A percentile compares a stretch with the other conserved stretches of the same genome.
phyloP scores from a whole-genome alignment of 1,140 invertebrate species.

The Meteorus sp. region DNA sequence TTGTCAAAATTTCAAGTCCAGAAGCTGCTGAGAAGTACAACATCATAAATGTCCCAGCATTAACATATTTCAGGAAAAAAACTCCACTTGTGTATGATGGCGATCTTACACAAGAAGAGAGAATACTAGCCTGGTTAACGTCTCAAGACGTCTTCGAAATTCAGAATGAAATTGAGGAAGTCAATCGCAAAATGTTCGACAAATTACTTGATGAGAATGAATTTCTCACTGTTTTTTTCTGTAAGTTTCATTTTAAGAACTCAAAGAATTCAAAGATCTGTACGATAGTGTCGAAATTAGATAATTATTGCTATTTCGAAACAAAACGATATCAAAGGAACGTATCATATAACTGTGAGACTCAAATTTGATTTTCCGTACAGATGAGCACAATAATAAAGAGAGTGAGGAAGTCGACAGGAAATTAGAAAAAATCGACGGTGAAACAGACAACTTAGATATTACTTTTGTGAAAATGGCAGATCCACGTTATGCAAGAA shows the following conservation, averaged over 20 bases:
- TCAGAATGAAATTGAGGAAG: constrained; percentile 95
- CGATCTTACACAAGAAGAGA: constrained; percentile 85
- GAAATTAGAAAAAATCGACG: constrained; percentile 89
- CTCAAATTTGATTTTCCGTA: too few species aligned
- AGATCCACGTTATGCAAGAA: constrained; percentile 86
- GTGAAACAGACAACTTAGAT: constrained; percentile 90
- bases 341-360: too few species aligned
- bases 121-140: constrained; percentile 85
- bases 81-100: constrained; percentile 87
- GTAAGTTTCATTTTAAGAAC: constrained; percentile 64
- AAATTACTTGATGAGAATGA: constrained; percentile 93
- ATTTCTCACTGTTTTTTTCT: constrained; percentile 93
- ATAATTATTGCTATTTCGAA: too few species aligned
- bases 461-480: constrained; percentile 95
- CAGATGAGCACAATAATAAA: constrained; percentile 77
- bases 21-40: constrained; percentile 82
- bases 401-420: constrained; percentile 80
- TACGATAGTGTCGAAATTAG: background rate
- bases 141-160: constrained; percentile 94
- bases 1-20: constrained; percentile 88
- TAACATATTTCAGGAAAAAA: constrained; percentile 89
- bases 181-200: constrained; percentile 93
- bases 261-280: too few species aligned
- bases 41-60: constrained; percentile 79
- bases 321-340: too few species aligned